phyloP scores from a whole-genome alignment of 2,113 vertebrate genomes.

The Mellivora capensis region DNA sequence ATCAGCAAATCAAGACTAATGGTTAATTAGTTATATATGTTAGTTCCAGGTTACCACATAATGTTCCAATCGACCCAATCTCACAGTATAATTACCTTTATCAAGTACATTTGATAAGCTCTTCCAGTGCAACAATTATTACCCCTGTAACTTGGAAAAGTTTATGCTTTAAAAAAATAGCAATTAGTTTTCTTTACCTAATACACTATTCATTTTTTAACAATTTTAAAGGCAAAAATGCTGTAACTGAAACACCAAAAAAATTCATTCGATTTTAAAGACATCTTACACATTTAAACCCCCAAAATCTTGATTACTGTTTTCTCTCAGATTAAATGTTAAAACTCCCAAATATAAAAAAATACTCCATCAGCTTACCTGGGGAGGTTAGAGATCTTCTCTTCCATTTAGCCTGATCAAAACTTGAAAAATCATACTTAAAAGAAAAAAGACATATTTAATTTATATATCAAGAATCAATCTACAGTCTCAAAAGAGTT shows the following conservation, averaged over 20 bases:
- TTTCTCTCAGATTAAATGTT: background rate
- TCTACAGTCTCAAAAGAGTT: background rate
- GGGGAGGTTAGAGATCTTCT: slow-evolving; percentile 52
- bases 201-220: background rate
- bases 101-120: background rate
- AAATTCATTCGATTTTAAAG: background rate
- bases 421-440: slow-evolving; percentile 68
- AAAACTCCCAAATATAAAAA: background rate
- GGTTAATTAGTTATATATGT: background rate
- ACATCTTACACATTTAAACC: background rate
- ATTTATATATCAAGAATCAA: background rate
- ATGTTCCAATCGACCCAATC: background rate
- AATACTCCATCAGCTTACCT: slow-evolving; percentile 73
- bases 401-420: slow-evolving; percentile 13
- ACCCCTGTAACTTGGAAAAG: background rate
- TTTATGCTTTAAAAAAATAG: background rate
- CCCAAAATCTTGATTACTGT: background rate
- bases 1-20: background rate
- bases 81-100: background rate
- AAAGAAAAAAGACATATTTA: slow-evolving; percentile 25
- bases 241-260: background rate
- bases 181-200: background rate
- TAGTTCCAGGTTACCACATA: background rate
- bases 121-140: background rate
- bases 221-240: background rate